A percentile compares a stretch with the other conserved stretches of the same genome.
These are phyloP conservation scores for Aradus depressus DNA, from an alignment of 2,888 invertebrate genomes.

Conservation along the genomic window DNA sequence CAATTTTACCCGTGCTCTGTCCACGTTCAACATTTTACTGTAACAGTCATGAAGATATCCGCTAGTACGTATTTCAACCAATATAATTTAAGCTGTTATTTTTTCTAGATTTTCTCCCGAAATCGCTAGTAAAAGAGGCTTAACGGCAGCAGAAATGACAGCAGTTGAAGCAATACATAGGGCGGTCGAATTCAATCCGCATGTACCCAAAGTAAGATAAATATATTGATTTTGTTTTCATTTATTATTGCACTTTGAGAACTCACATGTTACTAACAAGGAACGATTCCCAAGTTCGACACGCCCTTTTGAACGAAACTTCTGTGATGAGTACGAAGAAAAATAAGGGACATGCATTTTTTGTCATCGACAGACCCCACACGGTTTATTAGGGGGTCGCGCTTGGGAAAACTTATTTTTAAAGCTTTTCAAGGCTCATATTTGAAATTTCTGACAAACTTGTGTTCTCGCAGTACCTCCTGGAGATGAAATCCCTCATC, in stretches of 20 bases:
- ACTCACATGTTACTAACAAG: too few relatives aligned
- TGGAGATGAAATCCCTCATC: constrained; percentile 90
- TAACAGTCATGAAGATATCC: not conserved
- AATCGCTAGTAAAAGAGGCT: constrained; percentile 68
- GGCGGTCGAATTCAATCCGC: constrained; percentile 96
- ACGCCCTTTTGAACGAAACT: too few relatives aligned
- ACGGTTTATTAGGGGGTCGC: too few relatives aligned
- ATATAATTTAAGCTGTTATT: not conserved
- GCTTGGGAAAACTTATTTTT: too few relatives aligned
- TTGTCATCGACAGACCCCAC: too few relatives aligned
- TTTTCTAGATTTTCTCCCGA: constrained; percentile 63
- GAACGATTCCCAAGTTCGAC: too few relatives aligned
- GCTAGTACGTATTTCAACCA: not conserved
- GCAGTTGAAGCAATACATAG: constrained; percentile 90
- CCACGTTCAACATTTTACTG: too few relatives aligned
- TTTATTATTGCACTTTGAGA: not conserved
- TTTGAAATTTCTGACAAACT: too few relatives aligned
- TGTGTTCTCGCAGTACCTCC: constrained; percentile 56
- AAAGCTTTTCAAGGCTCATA: too few relatives aligned
- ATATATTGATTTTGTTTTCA: not conserved
- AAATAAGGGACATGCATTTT: not conserved
- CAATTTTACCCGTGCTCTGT: too few relatives aligned
- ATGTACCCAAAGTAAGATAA: constrained; percentile 67
- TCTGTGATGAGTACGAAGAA: too few relatives aligned
- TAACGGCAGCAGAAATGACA: constrained; percentile 77